Percentiles rank a stretch among this genome's conserved stretches.
Evolutionary conservation across 1,140 invertebrate genomes (phyloP).

Genomic region (Arion vulgaris): DNA sequence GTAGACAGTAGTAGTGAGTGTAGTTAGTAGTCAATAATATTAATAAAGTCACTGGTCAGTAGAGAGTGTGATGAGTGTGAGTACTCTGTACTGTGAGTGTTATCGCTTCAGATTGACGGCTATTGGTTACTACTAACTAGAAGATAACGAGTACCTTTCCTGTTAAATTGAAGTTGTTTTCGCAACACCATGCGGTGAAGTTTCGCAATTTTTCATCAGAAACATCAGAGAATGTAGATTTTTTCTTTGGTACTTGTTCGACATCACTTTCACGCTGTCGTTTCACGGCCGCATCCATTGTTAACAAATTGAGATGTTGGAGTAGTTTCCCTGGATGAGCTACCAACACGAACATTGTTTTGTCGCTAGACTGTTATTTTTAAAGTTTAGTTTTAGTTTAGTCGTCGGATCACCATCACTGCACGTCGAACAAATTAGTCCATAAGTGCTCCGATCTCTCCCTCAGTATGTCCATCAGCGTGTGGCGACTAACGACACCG

Average conservation of each 20-base stretch:
- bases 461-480: too few species aligned
- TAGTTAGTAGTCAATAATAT: not conserved
- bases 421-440: too few species aligned
- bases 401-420: too few species aligned
- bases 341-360: too few species aligned
- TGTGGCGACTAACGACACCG: too few species aligned
- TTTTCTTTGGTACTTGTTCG: not conserved
- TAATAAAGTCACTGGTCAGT: not conserved
- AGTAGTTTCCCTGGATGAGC: slow-evolving; percentile 15
- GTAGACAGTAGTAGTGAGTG: not conserved
- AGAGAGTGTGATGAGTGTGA: not conserved
- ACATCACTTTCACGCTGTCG: not conserved
- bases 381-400: too few species aligned
- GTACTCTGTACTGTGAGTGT: not conserved
- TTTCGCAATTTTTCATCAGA: slow-evolving; percentile 13
- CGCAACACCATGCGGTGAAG: slow-evolving; percentile 27
- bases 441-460: too few species aligned
- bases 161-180: slow-evolving; percentile 23
- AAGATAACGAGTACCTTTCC: not conserved
- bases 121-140: not conserved
- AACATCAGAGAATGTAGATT: not conserved
- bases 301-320: not conserved
- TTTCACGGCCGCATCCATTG: not conserved
- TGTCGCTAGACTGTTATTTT: too few species aligned
- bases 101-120: not conserved